phyloP scores from a whole-genome alignment of 2,888 invertebrate genomes.

The Campoplex capitator region DNA sequence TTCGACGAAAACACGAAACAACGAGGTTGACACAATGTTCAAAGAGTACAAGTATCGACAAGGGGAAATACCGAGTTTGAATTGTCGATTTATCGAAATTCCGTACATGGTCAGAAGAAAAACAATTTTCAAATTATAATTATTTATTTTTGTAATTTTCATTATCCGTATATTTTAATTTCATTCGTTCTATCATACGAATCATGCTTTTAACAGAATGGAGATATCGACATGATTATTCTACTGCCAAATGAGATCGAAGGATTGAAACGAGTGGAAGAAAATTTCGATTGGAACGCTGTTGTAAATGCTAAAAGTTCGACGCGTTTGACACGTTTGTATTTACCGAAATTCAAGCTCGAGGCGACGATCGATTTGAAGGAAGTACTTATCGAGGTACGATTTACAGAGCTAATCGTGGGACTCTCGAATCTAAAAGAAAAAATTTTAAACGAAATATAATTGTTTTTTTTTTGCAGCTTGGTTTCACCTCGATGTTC shows the following conservation, averaged over 20 bases:
- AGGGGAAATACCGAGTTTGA: constrained; percentile 85
- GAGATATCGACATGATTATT: constrained; percentile 90
- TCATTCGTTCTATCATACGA: neutral
- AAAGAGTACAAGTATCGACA: constrained; percentile 86
- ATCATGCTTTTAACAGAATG: constrained; percentile 82
- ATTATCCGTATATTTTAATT: neutral
- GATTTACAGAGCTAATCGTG: neutral
- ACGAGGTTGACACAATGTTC: constrained; percentile 91
- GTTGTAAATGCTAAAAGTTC: constrained; percentile 73
- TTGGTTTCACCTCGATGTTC: constrained; percentile 84
- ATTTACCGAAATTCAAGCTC: constrained; percentile 86
- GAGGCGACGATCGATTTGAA: constrained; percentile 84
- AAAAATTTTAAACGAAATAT: neutral
- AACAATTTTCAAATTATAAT: neutral
- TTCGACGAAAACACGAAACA: constrained; percentile 85
- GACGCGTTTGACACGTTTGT: constrained; percentile 80
- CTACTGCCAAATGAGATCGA: constrained; percentile 89
- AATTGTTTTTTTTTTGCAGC: constrained; percentile 73
- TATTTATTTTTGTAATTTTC: neutral
- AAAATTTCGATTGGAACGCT: constrained; percentile 81
- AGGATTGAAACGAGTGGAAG: constrained; percentile 85
- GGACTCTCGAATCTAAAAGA: neutral
- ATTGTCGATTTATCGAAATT: constrained; percentile 89
- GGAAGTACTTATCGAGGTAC: constrained; percentile 81
- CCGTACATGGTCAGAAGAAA: constrained; percentile 86